phyloP scores from a whole-genome alignment of 2,888 invertebrate genomes.

The Hirtodrosophila confusa region DNA sequence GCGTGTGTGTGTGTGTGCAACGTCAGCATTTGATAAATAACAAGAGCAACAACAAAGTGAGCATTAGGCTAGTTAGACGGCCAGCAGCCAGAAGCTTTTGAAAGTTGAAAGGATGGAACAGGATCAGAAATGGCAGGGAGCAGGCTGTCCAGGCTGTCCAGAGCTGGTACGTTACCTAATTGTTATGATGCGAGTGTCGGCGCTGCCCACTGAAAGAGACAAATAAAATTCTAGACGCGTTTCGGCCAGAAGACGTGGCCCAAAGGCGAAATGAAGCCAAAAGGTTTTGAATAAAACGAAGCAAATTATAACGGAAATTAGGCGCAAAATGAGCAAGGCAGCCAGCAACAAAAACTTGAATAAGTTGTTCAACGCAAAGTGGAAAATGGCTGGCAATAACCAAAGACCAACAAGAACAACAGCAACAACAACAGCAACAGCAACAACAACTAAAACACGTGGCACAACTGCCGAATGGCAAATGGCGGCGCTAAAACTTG shows the following conservation, averaged over 20 bases:
- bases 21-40: slow-evolving; percentile 64
- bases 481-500: slow-evolving; percentile 58
- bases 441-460: slow-evolving; percentile 32
- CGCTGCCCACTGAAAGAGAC: slow-evolving; percentile 11
- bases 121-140: slow-evolving; percentile 11
- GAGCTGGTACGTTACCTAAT: slow-evolving; percentile 50
- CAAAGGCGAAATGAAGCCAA: slow-evolving; percentile 42
- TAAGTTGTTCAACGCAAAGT: slow-evolving; percentile 29
- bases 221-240: slow-evolving; percentile 45
- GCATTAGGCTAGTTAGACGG: slow-evolving; percentile 33
- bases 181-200: slow-evolving; percentile 71
- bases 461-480: slow-evolving; percentile 44
- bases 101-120: slow-evolving; percentile 55
- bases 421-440: slow-evolving; percentile 15
- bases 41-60: slow-evolving; percentile 35
- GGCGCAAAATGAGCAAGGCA: slow-evolving; percentile 66
- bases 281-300: slow-evolving; percentile 72
- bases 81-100: slow-evolving; percentile 37
- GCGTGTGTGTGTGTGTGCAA: slow-evolving; percentile 22
- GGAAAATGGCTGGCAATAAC: slow-evolving; percentile 35
- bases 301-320: slow-evolving; percentile 78
- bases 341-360: slow-evolving; percentile 23
- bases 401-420: slow-evolving; percentile 22
- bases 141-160: neutral
- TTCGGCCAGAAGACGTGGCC: slow-evolving; percentile 42